Base-by-base conservation (phyloP, 35 echinoderm and acorn worm genomes). In the Lytechinus pictus region DNA sequence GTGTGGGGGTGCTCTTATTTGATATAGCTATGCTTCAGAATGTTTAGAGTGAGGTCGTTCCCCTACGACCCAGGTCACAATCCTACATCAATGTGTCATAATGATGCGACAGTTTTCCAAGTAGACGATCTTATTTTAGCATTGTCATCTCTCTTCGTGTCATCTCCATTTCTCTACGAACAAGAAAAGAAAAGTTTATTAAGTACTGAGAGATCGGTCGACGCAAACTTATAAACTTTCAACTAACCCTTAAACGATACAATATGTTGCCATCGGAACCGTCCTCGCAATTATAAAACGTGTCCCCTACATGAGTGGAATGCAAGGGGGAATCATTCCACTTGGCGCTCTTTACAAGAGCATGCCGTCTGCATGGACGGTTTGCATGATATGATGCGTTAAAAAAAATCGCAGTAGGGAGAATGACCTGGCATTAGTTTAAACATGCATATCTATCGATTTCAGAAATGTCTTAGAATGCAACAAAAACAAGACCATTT, bases 281-380 rank as follows among this genome's bases (percentile, higher is more conserved):
- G 66, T 79, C 66, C 66, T 79, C 19, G 19, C 66, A 79, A 79
- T 79, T 79, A 79, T 79, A 79, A 79, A 79, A 79, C 66, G 66
- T 79, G 66, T 79, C 66, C 66, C 21, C 19, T 19, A 79, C 19
- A 79, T 79, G 66, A 79, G 19, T 79, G 66, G 66, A 79, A 1
- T 19, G 66, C 66, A n/a, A 79, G 16, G 14, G 66, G 66, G 66
- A 79, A n/a, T 79, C 19, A 79, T 79, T 79, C 13, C 14, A 79
- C 66, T 79, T 79, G 66, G 66, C 66, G 66, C 66, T 16, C 66
- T 79, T 79, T n/a, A 79, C 19, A 79, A 79, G 66, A 24, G 66
- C 16, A 14, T 79, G 66, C 8, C 21, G 19, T 79, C 66, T 79
- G 66, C 0, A 24, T n/a, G n/a, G n/a, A n/a, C n/a, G n/a, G 19